Base-by-base conservation (phyloP, 2,797 vertebrate species). In the Microhierax caerulescens region DNA sequence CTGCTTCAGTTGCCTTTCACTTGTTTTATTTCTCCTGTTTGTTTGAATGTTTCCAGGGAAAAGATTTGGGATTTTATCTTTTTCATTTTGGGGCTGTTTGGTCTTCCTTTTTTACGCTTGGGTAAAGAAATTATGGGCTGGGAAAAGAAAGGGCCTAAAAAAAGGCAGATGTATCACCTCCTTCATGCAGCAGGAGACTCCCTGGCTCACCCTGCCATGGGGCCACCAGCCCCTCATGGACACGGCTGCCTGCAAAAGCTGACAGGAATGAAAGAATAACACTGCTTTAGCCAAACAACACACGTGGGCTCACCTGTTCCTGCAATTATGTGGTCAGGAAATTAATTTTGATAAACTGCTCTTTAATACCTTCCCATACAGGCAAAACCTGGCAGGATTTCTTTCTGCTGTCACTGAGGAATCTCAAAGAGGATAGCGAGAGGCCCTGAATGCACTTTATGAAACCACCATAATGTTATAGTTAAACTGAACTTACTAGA, bases 251-350 rank as follows among this genome's bases (percentile, higher is more conserved):
- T 70, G 15, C 10, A 2, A 85, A 53, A 87, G 17, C 53, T 59
- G 53, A 34, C 11, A 79, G n/a, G 59, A 89, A 45, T 81, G 54
- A 70, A 50, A 84, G 21, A 77, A 47, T 59, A 78, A 41, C 1
- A 2, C 37, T 61, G 57, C 22, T 74, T 89, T 70, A 85, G n/a
- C 53, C 11, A 8, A 78, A n/a, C 5, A 4, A 47, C 56, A 74
- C 30, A 63, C 0, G 0, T 30, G 24, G 36, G 30, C 43, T 93
- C 0, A 1, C 21, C 53, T 51, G 21, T 45, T 87, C 25, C 78
- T 93, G 39, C 74, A 50, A 54, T 67, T 70, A 63, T 3, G 3
- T 1, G 4, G 28, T 34, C 50, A 86, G 85, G 60, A 89, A 89
- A 86, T 70, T 61, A 60, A 78, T 86, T 84, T 36, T 61, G 32